phyloP scores from a whole-genome alignment of 2,888 invertebrate species.

The Ptycholaimellus sp. region DNA sequence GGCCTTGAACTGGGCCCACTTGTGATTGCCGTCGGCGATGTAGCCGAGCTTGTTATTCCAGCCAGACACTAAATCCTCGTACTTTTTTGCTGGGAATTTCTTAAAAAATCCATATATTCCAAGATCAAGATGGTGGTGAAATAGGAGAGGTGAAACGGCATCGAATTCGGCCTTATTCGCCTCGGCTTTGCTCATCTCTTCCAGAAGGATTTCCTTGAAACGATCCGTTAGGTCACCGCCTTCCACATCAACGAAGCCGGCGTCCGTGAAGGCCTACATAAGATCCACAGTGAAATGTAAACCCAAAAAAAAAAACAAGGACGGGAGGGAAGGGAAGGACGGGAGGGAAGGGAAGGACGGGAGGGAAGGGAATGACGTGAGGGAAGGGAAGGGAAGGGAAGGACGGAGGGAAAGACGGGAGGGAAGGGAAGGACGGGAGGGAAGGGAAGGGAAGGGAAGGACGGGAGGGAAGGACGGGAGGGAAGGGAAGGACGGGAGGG shows the following conservation, averaged over 20 bases:
- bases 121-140: background rate
- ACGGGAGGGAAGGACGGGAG: no score
- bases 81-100: conserved; percentile 33
- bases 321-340: no score
- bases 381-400: no score
- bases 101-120: conserved; percentile 12
- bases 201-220: conserved; percentile 31
- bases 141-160: no score
- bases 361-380: no score
- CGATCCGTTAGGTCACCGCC: conserved; percentile 32
- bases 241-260: conserved; percentile 32
- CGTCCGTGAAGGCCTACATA: conserved; percentile 28
- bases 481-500: no score
- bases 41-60: conserved; percentile 30
- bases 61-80: conserved; percentile 31
- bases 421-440: no score
- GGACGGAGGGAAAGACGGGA: no score
- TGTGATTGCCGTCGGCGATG: conserved; percentile 29
- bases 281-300: no score
- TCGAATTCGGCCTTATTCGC: conserved; percentile 29
- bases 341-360: no score
- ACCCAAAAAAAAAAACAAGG: no score
- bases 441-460: no score
- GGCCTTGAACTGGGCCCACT: conserved; percentile 28
- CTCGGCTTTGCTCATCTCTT: conserved; percentile 29